Conservation (phyloP, 2,888 invertebrate species). For the Pyrrhia umbra region DNA sequence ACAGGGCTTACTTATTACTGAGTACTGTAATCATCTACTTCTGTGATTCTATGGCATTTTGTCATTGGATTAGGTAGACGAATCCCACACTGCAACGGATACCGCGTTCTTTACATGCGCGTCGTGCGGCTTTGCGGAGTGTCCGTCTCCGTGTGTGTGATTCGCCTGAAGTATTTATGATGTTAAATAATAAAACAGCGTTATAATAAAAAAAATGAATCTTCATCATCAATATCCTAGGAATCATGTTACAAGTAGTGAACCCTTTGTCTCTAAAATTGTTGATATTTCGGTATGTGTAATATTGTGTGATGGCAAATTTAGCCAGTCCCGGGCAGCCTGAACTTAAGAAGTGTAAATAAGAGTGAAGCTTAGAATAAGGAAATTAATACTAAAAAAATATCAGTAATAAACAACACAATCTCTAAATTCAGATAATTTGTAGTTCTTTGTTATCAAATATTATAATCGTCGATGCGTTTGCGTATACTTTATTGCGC, state of each 20-base stretch:
- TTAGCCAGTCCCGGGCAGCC: constrained; percentile 33
- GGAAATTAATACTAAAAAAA: constrained; percentile 15
- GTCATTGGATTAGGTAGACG: neutral
- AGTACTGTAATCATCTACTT: neutral
- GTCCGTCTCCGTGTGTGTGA: too few species aligned
- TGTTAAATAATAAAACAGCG: too few species aligned
- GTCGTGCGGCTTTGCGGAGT: neutral
- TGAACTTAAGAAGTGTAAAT: constrained; percentile 34
- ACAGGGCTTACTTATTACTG: constrained; percentile 4
- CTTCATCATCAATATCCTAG: neutral
- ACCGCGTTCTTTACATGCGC: neutral
- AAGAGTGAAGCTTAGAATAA: constrained; percentile 37
- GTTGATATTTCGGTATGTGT: constrained; percentile 13
- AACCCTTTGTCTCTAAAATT: constrained; percentile 30
- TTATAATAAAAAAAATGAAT: neutral
- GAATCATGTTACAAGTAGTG: neutral
- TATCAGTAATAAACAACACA: constrained; percentile 2
- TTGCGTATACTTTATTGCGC: constrained; percentile 4
- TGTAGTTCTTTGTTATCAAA: constrained; percentile 21
- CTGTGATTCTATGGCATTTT: constrained; percentile 1
- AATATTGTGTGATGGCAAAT: constrained; percentile 10
- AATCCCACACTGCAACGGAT: neutral
- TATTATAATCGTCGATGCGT: constrained; percentile 11
- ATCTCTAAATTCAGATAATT: constrained; percentile 19
- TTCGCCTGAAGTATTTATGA: too few species aligned